Evolutionary conservation across 2,888 invertebrate species (phyloP).

Genomic region (Tenthredo livida): DNA sequence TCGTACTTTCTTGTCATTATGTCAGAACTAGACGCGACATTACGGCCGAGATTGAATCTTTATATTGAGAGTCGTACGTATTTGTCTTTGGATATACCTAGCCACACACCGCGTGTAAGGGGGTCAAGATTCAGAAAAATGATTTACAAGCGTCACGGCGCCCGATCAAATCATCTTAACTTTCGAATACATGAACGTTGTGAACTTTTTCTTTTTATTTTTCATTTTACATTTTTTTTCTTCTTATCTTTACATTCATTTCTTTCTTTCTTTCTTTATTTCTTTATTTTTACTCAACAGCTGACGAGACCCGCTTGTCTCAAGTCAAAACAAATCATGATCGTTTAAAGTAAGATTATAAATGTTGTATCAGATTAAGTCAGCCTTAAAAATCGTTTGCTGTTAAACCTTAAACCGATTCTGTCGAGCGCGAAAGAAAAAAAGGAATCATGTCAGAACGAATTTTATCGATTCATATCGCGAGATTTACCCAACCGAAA

Average conservation of each 20-base stretch:
- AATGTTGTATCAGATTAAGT: constrained; percentile 36
- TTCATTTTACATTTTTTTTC: neutral
- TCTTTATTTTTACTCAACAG: neutral
- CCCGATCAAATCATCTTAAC: constrained; percentile 33
- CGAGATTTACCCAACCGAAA: constrained; percentile 19
- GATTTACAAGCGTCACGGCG: constrained; percentile 3
- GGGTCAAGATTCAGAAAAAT: constrained; percentile 18
- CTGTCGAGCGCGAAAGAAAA: neutral
- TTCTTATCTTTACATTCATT: neutral
- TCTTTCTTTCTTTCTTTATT: neutral
- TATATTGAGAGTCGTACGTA: neutral
- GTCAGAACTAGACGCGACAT: constrained; percentile 41
- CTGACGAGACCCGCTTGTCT: constrained; percentile 38
- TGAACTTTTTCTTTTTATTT: neutral
- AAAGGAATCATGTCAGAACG: neutral
- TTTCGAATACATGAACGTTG: constrained; percentile 25
- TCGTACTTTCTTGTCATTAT: constrained; percentile 43
- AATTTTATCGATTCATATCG: constrained; percentile 7
- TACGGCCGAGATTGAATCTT: constrained; percentile 31
- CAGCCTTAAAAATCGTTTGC: constrained; percentile 17
- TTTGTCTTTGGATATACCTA: constrained; percentile 21
- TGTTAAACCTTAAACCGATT: neutral
- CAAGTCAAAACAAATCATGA: constrained; percentile 51
- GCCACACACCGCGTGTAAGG: neutral
- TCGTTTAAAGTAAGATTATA: constrained; percentile 33